Evolutionary conservation across 1,140 invertebrate genomes (phyloP).

Genomic region (Camponotus vicinus): DNA sequence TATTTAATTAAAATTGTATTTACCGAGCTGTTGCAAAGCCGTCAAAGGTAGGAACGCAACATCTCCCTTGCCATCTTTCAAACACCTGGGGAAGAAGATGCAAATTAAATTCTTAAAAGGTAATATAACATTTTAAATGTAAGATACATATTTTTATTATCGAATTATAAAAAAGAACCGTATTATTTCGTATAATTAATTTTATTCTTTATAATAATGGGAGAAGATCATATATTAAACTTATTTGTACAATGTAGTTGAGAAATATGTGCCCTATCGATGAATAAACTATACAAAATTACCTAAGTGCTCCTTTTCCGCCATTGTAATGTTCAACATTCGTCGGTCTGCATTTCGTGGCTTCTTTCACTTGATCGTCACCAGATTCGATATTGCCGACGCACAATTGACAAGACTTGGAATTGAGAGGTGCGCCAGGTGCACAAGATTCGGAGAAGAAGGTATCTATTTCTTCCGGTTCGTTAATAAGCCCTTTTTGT

Average conservation of each 20-base stretch:
- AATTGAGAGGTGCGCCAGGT: conserved; percentile 80
- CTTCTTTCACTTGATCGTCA: conserved; percentile 74
- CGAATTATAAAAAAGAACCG: background rate
- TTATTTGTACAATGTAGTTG: background rate
- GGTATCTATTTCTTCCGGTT: conserved; percentile 82
- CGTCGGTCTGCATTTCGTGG: conserved; percentile 82
- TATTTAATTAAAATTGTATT: conserved; percentile 23
- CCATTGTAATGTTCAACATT: conserved; percentile 83
- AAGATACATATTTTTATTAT: background rate
- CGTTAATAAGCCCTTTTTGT: conserved; percentile 83
- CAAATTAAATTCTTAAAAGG: background rate
- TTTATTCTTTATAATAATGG: background rate
- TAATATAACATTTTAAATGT: background rate
- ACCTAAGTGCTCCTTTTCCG: conserved; percentile 88
- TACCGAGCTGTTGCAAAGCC: conserved; percentile 72
- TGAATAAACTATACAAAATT: background rate
- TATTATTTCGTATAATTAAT: background rate
- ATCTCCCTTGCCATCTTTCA: conserved; percentile 88
- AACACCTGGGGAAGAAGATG: conserved; percentile 85
- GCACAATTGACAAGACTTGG: conserved; percentile 83
- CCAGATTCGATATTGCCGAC: conserved; percentile 81
- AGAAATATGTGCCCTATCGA: background rate
- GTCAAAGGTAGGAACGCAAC: conserved; percentile 87
- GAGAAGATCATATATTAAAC: background rate
- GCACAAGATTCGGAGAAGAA: conserved; percentile 86